Conservation (phyloP, 2,113 vertebrate species). For the Onychostruthus taczanowskii region DNA sequence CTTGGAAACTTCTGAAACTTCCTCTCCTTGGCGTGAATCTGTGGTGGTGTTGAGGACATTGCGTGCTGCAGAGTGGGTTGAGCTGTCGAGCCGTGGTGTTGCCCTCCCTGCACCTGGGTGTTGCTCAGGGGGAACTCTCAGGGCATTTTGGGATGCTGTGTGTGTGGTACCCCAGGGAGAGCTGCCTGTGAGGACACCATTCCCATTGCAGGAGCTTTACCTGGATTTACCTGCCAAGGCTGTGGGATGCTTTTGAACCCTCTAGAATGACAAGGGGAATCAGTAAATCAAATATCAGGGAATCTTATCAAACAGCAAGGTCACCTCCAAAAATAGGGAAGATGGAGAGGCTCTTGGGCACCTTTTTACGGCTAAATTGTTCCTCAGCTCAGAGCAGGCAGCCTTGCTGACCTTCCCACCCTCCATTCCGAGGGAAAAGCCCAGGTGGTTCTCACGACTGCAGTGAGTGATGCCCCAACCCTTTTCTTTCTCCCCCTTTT, state of each 20-base stretch:
- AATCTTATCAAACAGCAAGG: neutral
- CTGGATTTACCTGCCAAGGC: neutral
- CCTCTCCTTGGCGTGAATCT: neutral
- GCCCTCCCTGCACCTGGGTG: neutral
- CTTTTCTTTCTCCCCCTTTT: neutral
- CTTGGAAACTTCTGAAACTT: neutral
- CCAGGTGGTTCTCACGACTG: accelerated
- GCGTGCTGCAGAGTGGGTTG: neutral
- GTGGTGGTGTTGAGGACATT: neutral
- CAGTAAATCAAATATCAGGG: neutral
- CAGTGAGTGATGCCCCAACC: accelerated
- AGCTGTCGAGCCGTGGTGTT: accelerated
- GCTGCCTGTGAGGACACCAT: neutral
- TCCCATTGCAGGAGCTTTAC: neutral
- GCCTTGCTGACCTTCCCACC: neutral
- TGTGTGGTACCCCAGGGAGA: neutral
- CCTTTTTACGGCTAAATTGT: neutral
- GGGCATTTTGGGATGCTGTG: neutral
- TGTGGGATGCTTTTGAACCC: neutral
- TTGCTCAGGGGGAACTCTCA: neutral
- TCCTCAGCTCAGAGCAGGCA: neutral
- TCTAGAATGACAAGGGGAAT: neutral
- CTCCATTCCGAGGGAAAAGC: neutral
- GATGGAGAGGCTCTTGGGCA: neutral
- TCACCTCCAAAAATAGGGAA: neutral